Evolutionary conservation across 1,140 invertebrate species (phyloP).

Genomic region (Drosophila novamexicana): DNA sequence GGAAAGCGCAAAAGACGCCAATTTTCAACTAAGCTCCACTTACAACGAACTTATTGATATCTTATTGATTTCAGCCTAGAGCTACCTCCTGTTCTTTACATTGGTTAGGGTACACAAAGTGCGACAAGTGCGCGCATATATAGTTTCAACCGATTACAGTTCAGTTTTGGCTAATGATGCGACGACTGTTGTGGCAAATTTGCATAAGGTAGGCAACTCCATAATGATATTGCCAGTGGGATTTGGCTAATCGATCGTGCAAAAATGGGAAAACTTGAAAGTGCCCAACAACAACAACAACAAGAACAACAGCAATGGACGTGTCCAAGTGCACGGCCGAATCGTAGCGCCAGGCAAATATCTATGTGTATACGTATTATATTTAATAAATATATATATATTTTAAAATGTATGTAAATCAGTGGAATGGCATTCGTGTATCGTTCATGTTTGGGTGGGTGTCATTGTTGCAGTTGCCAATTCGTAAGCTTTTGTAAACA

Average conservation of each 20-base stretch:
- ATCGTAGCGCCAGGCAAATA: too few species aligned
- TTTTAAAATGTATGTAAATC: constrained; percentile 30
- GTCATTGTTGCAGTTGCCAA: constrained; percentile 21
- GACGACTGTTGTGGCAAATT: constrained; percentile 9
- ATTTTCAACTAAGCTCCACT: too few species aligned
- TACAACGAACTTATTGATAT: too few species aligned
- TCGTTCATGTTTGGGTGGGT: constrained; percentile 23
- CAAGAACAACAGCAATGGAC: not conserved
- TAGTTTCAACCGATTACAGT: constrained; percentile 21
- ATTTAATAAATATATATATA: not conserved
- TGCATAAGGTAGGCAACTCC: constrained; percentile 23
- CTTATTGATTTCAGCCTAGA: too few species aligned
- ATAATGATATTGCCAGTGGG: constrained; percentile 41
- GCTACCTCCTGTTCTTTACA: too few species aligned
- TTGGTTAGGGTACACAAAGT: constrained; percentile 5
- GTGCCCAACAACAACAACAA: not conserved
- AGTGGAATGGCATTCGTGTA: constrained; percentile 24
- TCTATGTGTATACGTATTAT: not conserved
- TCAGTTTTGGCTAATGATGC: constrained; percentile 32
- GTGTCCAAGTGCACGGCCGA: constrained; percentile 25
- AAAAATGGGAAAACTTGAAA: constrained; percentile 21
- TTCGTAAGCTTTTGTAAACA: constrained; percentile 22
- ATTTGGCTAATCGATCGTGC: constrained; percentile 46
- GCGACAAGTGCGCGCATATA: not conserved
- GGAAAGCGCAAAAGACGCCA: too few species aligned